Percentiles rank a stretch among this genome's conserved stretches.
Evolutionary conservation across 2,113 vertebrate species (phyloP).

Genomic region (Neolamprologus devosi): DNA sequence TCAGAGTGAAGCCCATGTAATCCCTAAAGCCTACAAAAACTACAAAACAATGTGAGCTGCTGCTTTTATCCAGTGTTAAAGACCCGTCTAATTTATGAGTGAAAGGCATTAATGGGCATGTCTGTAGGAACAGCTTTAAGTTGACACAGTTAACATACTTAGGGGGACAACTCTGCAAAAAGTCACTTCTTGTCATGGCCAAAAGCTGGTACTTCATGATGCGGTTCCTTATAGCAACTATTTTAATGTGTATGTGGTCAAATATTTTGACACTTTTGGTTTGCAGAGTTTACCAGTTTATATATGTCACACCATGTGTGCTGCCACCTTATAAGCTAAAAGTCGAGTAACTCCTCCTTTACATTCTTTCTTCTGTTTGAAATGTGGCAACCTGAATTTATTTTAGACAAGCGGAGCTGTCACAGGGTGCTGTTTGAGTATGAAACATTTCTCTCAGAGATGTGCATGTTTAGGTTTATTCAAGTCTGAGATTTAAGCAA

Average conservation of each 20-base stretch:
- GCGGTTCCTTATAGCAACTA: neutral
- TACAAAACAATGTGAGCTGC: neutral
- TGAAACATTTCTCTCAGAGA: neutral
- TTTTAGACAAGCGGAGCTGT: neutral
- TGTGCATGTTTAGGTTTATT: neutral
- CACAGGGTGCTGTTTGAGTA: neutral
- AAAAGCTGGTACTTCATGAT: neutral
- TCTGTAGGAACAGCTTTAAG: neutral
- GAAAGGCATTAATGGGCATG: neutral
- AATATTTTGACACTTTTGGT: neutral
- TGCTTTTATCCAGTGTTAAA: neutral
- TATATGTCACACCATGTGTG: neutral
- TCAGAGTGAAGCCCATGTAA: neutral
- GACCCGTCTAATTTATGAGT: neutral
- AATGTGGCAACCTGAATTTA: neutral
- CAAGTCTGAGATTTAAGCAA: neutral
- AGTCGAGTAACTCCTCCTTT: neutral
- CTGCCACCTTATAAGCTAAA: neutral
- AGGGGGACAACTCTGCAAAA: neutral
- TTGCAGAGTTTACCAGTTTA: neutral
- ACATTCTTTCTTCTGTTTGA: neutral
- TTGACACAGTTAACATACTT: neutral
- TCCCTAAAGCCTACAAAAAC: neutral
- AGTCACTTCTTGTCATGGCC: neutral
- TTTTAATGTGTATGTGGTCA: neutral